Evolutionary conservation across 2,113 vertebrate species (phyloP), one percentile per base, ranked within the genome.

Genomic region (Barbus barbus): DNA sequence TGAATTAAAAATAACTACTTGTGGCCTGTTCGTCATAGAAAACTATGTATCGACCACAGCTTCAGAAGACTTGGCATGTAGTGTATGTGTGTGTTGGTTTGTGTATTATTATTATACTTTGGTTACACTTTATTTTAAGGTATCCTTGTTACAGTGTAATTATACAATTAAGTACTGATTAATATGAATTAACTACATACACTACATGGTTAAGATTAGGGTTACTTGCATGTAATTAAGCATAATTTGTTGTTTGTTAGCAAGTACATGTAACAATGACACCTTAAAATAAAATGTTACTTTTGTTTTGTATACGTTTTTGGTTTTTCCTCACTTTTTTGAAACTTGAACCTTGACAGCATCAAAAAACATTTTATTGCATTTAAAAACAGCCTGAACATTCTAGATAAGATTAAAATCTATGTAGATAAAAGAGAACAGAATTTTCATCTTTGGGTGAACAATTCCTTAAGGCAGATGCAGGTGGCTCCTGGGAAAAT

Each of bases 281-380:
- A 36, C 33, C 33, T 36, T 36, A 36, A 36, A 36, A 36, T 14
- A 41, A 38, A 71, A 41, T 92, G 20, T 20, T 91, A 3, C 92
- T 90, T 1, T 90, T 48, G 3, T 2, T 92, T 36, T 36, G 31
- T 33, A 33, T 36, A 36, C n/a, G 9, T 12, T 61, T 61, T 61
- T 61, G 0, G 5, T 36, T 0, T 56, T 53, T 53, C 8, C 1
- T 13, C 58, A 18, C 61, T 6, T 65, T 26, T 63, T 13, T 65
- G 14, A 65, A 18, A 16, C 14, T 65, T 11, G 33, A 65, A 48
- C 3, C 1, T 48, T 48, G 3, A 48, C 61, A 4, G 18, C 31
- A 67, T 36, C 7, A 18, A 36, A 0, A 67, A 0, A 36, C 61
- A 33, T 20, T 38, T 72, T 12, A n/a, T 7, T 44, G 12, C n/a